Evolutionary conservation across 2,113 vertebrate species (phyloP).

Genomic region (Hippolais icterina): DNA sequence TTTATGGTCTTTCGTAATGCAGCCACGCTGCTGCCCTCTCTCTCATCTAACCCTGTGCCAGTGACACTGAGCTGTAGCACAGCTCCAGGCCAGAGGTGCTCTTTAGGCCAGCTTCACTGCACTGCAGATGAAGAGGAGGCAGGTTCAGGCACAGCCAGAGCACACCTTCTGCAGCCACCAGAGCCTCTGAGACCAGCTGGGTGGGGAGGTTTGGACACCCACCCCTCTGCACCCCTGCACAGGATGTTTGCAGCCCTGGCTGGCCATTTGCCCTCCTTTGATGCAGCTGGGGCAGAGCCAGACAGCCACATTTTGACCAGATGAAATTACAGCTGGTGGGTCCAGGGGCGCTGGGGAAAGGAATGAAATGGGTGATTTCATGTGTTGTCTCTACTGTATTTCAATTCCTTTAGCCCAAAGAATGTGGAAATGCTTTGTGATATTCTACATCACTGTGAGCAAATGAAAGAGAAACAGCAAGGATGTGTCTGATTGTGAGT

Average conservation of each 20-base stretch:
- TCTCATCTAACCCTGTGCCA: background rate
- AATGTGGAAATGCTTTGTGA: background rate
- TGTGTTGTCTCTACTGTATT: background rate
- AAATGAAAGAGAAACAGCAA: background rate
- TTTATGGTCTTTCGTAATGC: background rate
- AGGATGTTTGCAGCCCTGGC: rapidly evolving
- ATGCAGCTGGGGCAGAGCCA: background rate
- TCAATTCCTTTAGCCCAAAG: background rate
- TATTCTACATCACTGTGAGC: background rate
- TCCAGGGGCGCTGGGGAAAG: background rate
- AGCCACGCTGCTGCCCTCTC: background rate
- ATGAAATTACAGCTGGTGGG: background rate
- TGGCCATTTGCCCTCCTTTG: rapidly evolving
- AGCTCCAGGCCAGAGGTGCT: background rate
- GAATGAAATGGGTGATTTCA: background rate
- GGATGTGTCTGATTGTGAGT: background rate
- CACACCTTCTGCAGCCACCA: background rate
- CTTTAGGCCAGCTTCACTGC: background rate
- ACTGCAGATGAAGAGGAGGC: background rate
- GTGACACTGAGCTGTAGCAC: background rate
- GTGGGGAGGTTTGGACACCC: background rate
- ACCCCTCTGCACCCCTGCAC: background rate
- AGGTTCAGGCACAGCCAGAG: background rate
- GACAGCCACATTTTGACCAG: too few relatives aligned
- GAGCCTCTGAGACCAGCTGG: too few relatives aligned